phyloP scores from a whole-genome alignment of 2,113 vertebrate species.

The Leptocoma aspasia region DNA sequence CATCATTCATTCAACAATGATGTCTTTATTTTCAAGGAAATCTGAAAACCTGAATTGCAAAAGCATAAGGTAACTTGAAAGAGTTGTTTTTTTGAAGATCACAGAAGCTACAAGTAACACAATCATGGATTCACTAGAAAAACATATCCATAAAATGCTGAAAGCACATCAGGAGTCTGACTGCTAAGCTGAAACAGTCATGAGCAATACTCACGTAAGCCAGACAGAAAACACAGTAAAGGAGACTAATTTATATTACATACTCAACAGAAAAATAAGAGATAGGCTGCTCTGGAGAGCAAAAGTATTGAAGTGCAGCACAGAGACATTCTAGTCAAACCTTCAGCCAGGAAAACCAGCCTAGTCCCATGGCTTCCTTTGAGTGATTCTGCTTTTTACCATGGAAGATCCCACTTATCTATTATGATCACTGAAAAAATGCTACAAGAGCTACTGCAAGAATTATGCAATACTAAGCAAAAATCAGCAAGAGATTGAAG shows the following conservation, averaged over 20 bases:
- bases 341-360: neutral
- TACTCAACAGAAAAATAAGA: neutral
- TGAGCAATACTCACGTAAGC: neutral
- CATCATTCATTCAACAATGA: constrained; percentile 21
- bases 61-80: constrained; percentile 14
- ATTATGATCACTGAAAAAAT: neutral
- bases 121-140: neutral
- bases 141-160: neutral
- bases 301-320: neutral
- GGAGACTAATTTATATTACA: neutral
- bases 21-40: constrained; percentile 27
- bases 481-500: neutral
- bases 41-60: constrained; percentile 23
- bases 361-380: neutral
- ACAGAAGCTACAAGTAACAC: neutral
- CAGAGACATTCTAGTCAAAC: neutral
- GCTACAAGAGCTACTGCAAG: neutral
- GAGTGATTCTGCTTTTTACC: neutral
- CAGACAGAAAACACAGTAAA: neutral
- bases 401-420: neutral
- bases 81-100: neutral
- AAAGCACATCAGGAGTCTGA: neutral
- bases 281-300: neutral
- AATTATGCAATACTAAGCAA: neutral
- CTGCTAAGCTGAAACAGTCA: neutral